A percentile compares a stretch with the other conserved stretches of the same genome.
Conservation (phyloP, 2,113 vertebrate genomes). For the Hippocampus comes region DNA sequence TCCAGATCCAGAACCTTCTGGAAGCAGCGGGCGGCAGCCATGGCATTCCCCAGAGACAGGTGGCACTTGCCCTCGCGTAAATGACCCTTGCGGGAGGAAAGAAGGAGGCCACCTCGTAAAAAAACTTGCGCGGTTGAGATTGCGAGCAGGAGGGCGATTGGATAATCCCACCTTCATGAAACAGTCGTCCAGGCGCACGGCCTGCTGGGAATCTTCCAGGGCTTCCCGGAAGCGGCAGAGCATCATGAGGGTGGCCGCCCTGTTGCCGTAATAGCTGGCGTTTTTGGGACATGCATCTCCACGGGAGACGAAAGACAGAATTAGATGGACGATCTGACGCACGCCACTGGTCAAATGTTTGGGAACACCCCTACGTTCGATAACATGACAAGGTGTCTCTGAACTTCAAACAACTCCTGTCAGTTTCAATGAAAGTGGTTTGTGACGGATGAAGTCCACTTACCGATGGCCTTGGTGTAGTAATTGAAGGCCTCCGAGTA, state of each 20-base stretch:
- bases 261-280: constrained; percentile 93
- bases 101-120: neutral
- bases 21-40: constrained; percentile 91
- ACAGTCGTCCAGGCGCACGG: constrained; percentile 87
- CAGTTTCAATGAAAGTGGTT: neutral
- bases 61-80: constrained; percentile 94
- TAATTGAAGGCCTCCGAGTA: constrained; percentile 93
- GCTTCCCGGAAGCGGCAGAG: constrained; percentile 84
- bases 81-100: constrained; percentile 77
- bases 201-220: constrained; percentile 88
- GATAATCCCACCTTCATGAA: constrained; percentile 82
- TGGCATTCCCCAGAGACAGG: constrained; percentile 88
- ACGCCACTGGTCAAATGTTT: no score
- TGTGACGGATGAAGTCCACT: constrained; percentile 41
- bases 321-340: neutral
- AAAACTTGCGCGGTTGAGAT: neutral
- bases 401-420: neutral
- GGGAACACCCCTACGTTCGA: neutral
- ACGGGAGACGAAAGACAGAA: neutral
- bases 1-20: constrained; percentile 89
- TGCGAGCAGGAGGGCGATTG: neutral
- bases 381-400: neutral
- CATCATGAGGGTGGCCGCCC: constrained; percentile 95
- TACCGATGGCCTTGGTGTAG: constrained; percentile 96
- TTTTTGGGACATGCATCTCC: constrained; percentile 83